Base-by-base conservation (phyloP, 2,888 invertebrate species). In the Byasa hedistus region DNA sequence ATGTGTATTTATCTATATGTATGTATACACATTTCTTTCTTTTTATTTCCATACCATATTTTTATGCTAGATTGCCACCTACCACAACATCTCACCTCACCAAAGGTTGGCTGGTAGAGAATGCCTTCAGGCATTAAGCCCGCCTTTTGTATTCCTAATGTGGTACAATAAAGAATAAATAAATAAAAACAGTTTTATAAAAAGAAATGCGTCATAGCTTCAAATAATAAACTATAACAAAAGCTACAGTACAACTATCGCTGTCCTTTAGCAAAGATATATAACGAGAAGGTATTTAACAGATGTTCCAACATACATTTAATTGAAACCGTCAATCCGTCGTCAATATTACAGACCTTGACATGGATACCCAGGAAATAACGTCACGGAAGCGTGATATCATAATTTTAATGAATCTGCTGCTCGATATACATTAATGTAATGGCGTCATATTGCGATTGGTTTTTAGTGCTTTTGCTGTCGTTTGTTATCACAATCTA, bases 371-470 rank as follows among this genome's bases (percentile, higher is more conserved):
- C 8, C 24, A 24, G 23, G 19, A 15, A 44, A 44, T 44, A 44
- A 55, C 55, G 55, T 12, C 55, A 17, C 55, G 55, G 55, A 24
- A 23, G 55, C 55, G 22, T 24, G 23, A 55, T n/a, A 24, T 55
- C 55, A 24, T 55, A 24, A 54, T n/a, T 12, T 55, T 55, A 55
- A 55, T 55, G 55, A 55, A 55, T 55, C 55, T 24, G 55, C 12
- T 52, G 22, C 52, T 52, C 22, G 21, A n/a, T 10, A 21, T 15
- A 7, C 19, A 52, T 22, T 52, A 52, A 52, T 22, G 52, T 22
- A 22, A 52, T 22, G 52, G 21, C 22, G n/a, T 52, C 52, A 22
- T 44, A 44, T 19, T 39, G 12, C 39, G 10, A 36, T 36, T 36
- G 32, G 32, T 36, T 36, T 36, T 36, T n/a, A n/a, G n/a, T n/a